A percentile compares a stretch with the other conserved stretches of the same genome.
Conservation (phyloP, 1,140 invertebrate genomes). For the Thalassaphorura encarpata region DNA sequence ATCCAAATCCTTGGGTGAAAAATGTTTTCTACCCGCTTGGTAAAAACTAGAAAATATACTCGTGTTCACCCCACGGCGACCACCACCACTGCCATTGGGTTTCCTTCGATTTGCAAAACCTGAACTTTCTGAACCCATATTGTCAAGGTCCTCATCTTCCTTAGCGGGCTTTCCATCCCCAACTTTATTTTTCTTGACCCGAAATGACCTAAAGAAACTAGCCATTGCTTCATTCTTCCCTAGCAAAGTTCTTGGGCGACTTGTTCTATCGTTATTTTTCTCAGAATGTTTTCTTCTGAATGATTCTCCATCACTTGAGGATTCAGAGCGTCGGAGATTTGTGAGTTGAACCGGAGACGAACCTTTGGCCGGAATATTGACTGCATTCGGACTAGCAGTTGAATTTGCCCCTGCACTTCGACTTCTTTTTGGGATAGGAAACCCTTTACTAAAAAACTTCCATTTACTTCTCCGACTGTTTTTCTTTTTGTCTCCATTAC, state of each 20-base stretch:
- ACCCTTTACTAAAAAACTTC: constrained; percentile 20
- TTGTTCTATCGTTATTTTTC: too few species aligned
- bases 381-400: too few species aligned
- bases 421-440: too few species aligned
- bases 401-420: too few species aligned
- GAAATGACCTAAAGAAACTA: constrained; percentile 21
- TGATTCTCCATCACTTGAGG: too few species aligned
- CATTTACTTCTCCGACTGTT: constrained; percentile 12
- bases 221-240: too few species aligned
- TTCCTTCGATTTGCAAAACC: not conserved
- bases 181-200: constrained; percentile 27
- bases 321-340: too few species aligned
- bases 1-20: constrained; percentile 22
- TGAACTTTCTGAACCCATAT: not conserved
- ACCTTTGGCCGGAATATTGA: too few species aligned
- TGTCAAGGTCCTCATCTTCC: not conserved
- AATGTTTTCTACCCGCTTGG: not conserved
- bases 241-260: too few species aligned
- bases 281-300: too few species aligned
- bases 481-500: too few species aligned
- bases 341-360: too few species aligned
- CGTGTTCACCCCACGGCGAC: not conserved
- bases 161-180: not conserved
- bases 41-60: constrained; percentile 1
- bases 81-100: not conserved